A percentile compares a stretch with the other conserved stretches of the same genome.
Conservation (phyloP, 2,888 invertebrate species). For the Ryuthela nishihirai region DNA sequence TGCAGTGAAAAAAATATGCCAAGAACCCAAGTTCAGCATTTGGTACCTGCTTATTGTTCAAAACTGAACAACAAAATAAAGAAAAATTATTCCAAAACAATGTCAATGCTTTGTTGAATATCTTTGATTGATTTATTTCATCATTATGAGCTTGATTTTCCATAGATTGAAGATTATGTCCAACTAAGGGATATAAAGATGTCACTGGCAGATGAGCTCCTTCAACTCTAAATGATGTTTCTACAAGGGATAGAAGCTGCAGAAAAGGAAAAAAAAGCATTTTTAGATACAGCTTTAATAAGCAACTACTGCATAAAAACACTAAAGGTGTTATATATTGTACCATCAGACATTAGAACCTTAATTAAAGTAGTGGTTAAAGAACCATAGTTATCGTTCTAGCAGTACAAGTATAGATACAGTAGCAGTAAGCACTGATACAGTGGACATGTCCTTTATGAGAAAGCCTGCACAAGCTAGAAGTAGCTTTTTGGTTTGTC, state of each 20-base stretch:
- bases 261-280: slow-evolving; percentile 12
- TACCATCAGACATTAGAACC: too few species aligned
- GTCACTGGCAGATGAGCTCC: not conserved
- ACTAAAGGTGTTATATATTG: not conserved
- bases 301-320: slow-evolving; percentile 43
- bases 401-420: too few species aligned
- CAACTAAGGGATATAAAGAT: slow-evolving; percentile 8
- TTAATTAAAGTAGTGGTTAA: too few species aligned
- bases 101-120: not conserved
- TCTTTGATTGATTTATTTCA: slow-evolving; percentile 3
- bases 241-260: slow-evolving; percentile 47
- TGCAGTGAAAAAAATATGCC: slow-evolving; percentile 15
- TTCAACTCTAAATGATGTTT: slow-evolving; percentile 45
- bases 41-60: not conserved
- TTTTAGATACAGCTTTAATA: not conserved
- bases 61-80: not conserved
- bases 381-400: too few species aligned
- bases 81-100: slow-evolving; percentile 18
- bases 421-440: too few species aligned
- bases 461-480: too few species aligned
- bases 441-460: too few species aligned
- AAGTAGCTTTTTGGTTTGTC: too few species aligned
- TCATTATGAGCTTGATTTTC: slow-evolving; percentile 1
- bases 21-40: not conserved
- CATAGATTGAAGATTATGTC: slow-evolving; percentile 2